Conservation (phyloP, 1,140 invertebrate genomes). For the Drosophila nikananu region DNA sequence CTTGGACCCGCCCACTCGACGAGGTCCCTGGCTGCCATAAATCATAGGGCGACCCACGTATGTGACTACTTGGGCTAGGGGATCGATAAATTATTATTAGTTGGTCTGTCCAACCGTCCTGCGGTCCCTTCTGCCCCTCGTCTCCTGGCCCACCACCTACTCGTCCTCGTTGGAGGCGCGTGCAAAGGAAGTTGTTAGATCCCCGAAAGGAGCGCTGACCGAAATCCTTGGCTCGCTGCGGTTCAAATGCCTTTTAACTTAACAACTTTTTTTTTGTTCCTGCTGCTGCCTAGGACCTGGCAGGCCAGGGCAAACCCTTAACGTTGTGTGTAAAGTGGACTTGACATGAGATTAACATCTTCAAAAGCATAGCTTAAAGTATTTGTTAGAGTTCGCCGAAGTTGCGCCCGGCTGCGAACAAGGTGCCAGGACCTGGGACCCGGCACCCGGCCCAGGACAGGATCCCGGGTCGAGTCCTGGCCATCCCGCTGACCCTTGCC, state of each 20-base stretch:
- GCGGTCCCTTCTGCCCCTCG: not conserved
- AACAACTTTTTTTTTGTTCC: constrained; percentile 73
- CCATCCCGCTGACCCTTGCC: constrained; percentile 40
- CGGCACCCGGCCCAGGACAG: constrained; percentile 6
- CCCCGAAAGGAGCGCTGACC: constrained; percentile 68
- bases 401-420: constrained; percentile 47
- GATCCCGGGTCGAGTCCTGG: constrained; percentile 23
- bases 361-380: constrained; percentile 84
- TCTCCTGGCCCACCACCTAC: constrained; percentile 15
- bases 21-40: constrained; percentile 65
- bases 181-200: constrained; percentile 79
- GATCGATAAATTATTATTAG: constrained; percentile 85
- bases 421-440: constrained; percentile 41
- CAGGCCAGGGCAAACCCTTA: constrained; percentile 63
- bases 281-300: constrained; percentile 27
- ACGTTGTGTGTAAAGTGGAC: constrained; percentile 84
- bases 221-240: constrained; percentile 73
- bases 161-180: constrained; percentile 49
- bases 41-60: constrained; percentile 77
- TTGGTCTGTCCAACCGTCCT: constrained; percentile 55
- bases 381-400: constrained; percentile 80
- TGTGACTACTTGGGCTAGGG: constrained; percentile 81
- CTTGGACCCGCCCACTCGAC: constrained; percentile 37
- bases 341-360: constrained; percentile 85
- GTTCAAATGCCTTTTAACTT: constrained; percentile 85